A percentile compares a stretch with the other conserved stretches of the same genome.
Evolutionary conservation across 2,797 vertebrate genomes (phyloP).

Genomic region (Australoheros facetus): DNA sequence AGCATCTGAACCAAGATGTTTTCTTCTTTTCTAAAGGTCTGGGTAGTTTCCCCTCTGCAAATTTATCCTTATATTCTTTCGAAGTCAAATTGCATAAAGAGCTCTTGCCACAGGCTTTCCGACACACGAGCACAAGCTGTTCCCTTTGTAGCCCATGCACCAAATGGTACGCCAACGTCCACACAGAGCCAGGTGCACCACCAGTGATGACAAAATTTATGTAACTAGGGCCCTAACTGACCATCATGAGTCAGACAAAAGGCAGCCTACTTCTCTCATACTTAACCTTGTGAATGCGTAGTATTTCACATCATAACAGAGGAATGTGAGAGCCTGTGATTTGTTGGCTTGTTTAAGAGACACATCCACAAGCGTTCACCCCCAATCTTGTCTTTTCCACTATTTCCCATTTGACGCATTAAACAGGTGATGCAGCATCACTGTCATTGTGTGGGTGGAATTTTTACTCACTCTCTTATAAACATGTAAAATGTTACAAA

Average conservation of each 20-base stretch:
- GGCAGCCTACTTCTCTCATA: constrained; percentile 50
- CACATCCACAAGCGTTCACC: constrained; percentile 38
- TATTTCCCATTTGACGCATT: constrained; percentile 49
- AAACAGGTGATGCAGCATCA: constrained; percentile 51
- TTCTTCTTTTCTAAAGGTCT: background rate
- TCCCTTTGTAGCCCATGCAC: background rate
- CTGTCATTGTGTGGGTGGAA: constrained; percentile 35
- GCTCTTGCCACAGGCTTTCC: background rate
- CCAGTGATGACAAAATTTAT: background rate
- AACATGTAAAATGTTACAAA: constrained; percentile 24
- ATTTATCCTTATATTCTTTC: background rate
- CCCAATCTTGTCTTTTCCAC: constrained; percentile 37
- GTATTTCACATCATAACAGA: constrained; percentile 66
- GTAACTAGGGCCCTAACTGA: background rate
- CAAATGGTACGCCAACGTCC: background rate
- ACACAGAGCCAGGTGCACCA: background rate
- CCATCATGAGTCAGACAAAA: constrained; percentile 19
- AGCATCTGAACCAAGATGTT: background rate
- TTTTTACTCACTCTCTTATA: constrained; percentile 39
- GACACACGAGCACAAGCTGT: background rate
- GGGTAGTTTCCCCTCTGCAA: background rate
- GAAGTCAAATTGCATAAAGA: background rate
- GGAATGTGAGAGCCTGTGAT: constrained; percentile 58
- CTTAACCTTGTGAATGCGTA: constrained; percentile 62
- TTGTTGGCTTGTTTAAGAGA: constrained; percentile 39